These are phyloP conservation scores for Cyphomyrus discorhynchus DNA, from an alignment of 2,113 vertebrate species.

Conservation along the genomic window DNA sequence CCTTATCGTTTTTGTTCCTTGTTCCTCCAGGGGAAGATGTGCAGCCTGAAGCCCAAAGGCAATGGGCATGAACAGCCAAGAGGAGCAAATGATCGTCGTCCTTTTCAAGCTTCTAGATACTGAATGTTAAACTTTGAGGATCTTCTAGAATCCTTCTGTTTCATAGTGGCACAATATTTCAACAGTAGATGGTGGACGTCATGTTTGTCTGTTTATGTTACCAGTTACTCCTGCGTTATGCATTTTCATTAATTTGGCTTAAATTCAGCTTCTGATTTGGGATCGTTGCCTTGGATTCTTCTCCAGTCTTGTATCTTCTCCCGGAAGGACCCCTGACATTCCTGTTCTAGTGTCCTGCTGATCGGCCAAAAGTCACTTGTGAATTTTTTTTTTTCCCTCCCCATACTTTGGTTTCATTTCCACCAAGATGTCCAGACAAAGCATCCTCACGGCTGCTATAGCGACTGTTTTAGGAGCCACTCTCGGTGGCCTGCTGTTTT, in stretches of 20 bases:
- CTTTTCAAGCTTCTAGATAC: not conserved
- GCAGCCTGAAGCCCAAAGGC: not conserved
- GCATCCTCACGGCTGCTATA: slow-evolving; percentile 63
- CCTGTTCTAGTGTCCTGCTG: not conserved
- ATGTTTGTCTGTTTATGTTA: not conserved
- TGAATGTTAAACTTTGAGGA: not conserved
- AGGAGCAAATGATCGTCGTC: not conserved
- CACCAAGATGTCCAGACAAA: slow-evolving; percentile 68
- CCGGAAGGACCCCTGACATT: not conserved
- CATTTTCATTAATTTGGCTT: not conserved
- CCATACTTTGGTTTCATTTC: not conserved
- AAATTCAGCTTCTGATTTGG: not conserved
- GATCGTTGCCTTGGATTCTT: not conserved
- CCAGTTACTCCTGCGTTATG: not conserved
- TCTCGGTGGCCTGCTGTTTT: slow-evolving; percentile 74
- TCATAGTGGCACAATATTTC: not conserved
- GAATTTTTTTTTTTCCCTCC: not conserved
- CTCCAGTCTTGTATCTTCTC: not conserved
- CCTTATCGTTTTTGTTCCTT: not conserved
- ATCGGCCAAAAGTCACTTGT: not conserved
- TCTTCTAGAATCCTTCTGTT: not conserved
- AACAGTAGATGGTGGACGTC: not conserved
- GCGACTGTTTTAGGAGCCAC: slow-evolving; percentile 71
- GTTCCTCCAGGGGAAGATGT: not conserved
- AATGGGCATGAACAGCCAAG: not conserved